Percentiles rank a stretch among this genome's conserved stretches.
Conservation (phyloP, 2,113 vertebrate species). For the Siniperca knerii region DNA sequence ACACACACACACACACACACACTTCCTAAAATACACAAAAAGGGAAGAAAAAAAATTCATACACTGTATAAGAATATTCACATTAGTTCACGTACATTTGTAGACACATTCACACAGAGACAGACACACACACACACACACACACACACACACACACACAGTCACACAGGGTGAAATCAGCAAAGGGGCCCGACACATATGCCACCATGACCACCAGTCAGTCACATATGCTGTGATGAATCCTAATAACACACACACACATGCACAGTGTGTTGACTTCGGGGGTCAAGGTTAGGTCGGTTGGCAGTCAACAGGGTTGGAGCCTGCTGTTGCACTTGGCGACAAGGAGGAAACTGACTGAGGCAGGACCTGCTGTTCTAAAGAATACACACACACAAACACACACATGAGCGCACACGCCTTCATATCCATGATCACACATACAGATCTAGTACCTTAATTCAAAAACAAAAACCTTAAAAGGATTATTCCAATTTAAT, state of each 20-base stretch:
- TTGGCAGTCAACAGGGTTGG: slow-evolving; percentile 66
- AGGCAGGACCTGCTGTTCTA: slow-evolving; percentile 54
- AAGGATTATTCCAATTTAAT: neutral
- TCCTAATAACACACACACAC: slow-evolving; percentile 44
- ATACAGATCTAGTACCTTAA: neutral
- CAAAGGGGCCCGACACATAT: slow-evolving; percentile 61
- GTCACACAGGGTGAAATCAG: slow-evolving; percentile 20
- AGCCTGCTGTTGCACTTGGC: slow-evolving; percentile 77
- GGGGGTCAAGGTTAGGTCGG: slow-evolving; percentile 76
- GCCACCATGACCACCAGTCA: slow-evolving; percentile 63
- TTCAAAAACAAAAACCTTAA: neutral
- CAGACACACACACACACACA: slow-evolving; percentile 15
- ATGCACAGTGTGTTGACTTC: slow-evolving; percentile 59
- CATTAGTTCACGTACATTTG: neutral
- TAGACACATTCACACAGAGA: neutral
- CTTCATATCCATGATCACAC: neutral
- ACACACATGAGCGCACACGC: neutral
- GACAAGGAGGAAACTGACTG: slow-evolving; percentile 52
- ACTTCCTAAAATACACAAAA: slow-evolving; percentile 14
- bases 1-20: slow-evolving; percentile 19
- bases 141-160: neutral
- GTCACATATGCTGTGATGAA: slow-evolving; percentile 71
- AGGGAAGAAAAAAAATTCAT: neutral
- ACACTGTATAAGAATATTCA: neutral
- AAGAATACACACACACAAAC: slow-evolving; percentile 10